Conservation (phyloP, 2,797 vertebrate genomes). For the Anguilla pacifica region DNA sequence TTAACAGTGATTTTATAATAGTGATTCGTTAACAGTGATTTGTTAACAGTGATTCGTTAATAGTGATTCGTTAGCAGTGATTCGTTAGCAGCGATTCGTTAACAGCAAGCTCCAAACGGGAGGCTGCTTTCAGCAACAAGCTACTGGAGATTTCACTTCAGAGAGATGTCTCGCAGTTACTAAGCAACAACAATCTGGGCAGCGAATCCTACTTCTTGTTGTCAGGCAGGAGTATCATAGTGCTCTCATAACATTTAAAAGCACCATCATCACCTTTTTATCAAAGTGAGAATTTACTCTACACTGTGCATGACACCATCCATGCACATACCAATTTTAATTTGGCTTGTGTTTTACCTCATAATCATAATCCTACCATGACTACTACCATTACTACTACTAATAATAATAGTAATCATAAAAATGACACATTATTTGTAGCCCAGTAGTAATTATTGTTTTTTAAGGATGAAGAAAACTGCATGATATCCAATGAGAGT, state of each 20-base stretch:
- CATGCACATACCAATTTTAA: background rate
- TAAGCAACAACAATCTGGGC: conserved; percentile 24
- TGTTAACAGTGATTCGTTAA: background rate
- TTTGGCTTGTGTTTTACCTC: background rate
- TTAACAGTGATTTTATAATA: background rate
- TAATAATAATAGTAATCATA: background rate
- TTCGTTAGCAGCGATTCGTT: background rate
- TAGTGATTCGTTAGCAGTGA: background rate
- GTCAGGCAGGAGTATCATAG: background rate
- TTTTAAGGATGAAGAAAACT: background rate
- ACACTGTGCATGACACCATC: background rate
- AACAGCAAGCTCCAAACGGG: background rate
- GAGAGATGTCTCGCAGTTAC: conserved; percentile 14
- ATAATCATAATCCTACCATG: background rate
- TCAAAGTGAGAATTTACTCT: background rate
- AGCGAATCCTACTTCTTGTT: conserved; percentile 18
- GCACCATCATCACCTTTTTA: background rate
- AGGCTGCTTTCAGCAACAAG: background rate
- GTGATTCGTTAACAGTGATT: background rate
- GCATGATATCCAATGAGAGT: background rate
- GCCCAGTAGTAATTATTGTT: background rate
- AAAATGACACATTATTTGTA: background rate
- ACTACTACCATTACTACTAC: background rate
- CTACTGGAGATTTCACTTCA: conserved; percentile 23
- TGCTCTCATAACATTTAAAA: background rate